Base-by-base conservation (phyloP, 2,113 vertebrate species). In the Calypte anna region DNA sequence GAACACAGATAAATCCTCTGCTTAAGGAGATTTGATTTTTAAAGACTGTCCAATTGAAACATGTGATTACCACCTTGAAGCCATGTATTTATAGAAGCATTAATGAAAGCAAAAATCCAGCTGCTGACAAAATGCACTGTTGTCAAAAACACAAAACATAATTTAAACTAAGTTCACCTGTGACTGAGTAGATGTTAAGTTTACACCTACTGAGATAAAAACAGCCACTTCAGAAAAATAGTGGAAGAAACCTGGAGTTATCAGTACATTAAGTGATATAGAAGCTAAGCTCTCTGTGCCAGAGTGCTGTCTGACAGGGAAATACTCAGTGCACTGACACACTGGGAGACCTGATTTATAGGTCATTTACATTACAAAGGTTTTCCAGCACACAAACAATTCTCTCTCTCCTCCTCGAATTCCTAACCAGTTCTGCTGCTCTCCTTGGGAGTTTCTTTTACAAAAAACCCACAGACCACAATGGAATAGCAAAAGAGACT, bases 291-390 rank as follows among this genome's bases (percentile, higher is more conserved):
- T 79, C 53, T 75, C 66, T 40, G 21, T 72, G 62, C 59, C 80
- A 90, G 59, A 86, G 74, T 76, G 82, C 82, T 57, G 53, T 31
- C 53, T 82, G 58, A 64, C 74, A 91, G 31, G 33, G 78, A 91
- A 87, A 82, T 23, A 66, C 5, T 30, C 64, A 28, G 48, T n/a
- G 31, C 57, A 66, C 62, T 86, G 77, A 76, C 84, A 33, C 44
- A 85, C 17, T 1, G n/a, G 22, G 24, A 76, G 51, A 84, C 19
- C 7, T 91, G 78, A 93, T 85, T 90, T 93, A 90, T 66, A 36
- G 75, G 46, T 91, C 67, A 73, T 85, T 74, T 69, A 76, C 67
- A 73, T 85, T 66, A 87, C 78, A 91, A 88, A 91, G 36, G 33
- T 69, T 87, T 89, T 79, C 44, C 66, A 87, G n/a, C 11, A 25